Conservation (phyloP, 1,140 invertebrate genomes). For the Orchesella cincta region DNA sequence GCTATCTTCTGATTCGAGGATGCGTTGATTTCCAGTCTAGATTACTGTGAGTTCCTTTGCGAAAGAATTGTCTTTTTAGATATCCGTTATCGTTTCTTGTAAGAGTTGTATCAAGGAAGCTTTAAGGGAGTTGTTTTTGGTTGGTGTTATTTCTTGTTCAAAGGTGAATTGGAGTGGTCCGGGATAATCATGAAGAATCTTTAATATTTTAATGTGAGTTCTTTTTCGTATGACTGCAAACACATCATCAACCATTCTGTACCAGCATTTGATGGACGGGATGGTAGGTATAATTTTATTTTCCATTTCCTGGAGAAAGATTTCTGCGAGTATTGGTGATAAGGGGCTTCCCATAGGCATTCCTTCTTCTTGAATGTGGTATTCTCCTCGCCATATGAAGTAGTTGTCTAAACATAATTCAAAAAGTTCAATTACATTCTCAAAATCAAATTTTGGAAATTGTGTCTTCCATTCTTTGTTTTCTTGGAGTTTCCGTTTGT, state of each 20-base stretch:
- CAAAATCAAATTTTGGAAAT: neutral
- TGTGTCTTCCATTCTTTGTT: neutral
- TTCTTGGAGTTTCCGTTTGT: neutral
- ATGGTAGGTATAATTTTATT: neutral
- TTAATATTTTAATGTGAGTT: neutral
- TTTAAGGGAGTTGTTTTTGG: too few species aligned
- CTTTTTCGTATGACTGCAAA: neutral
- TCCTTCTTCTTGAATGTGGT: neutral
- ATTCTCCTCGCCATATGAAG: neutral
- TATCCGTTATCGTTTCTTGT: too few species aligned
- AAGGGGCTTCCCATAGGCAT: neutral
- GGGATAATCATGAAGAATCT: neutral
- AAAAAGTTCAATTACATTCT: neutral
- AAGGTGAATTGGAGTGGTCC: neutral
- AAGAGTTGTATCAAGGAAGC: too few species aligned
- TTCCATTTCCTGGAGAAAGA: neutral
- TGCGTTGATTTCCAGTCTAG: too few species aligned
- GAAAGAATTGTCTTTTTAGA: too few species aligned
- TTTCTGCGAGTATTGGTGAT: neutral
- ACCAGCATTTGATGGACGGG: neutral
- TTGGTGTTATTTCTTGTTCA: neutral
- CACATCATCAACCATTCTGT: neutral
- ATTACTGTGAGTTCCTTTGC: too few species aligned
- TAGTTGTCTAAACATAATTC: neutral
- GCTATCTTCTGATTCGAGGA: too few species aligned